A percentile compares a stretch with the other conserved stretches of the same genome.
phyloP scores from a whole-genome alignment of 2,797 vertebrate species.

The Lerista edwardsae region DNA sequence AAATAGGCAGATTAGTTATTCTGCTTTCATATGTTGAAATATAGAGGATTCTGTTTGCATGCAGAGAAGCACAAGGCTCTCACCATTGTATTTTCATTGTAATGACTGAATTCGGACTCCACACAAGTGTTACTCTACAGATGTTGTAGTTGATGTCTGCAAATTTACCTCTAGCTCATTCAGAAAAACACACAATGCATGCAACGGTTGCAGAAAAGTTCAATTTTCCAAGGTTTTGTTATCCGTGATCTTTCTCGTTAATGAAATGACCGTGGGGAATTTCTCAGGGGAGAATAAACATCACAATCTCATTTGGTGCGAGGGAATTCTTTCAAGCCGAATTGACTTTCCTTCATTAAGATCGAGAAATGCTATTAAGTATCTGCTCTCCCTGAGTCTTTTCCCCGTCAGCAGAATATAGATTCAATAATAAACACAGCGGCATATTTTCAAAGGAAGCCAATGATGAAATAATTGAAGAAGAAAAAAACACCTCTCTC shows the following conservation, averaged over 20 bases:
- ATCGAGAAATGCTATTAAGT: constrained; percentile 48
- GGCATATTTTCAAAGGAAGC: constrained; percentile 49
- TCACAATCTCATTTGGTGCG: constrained; percentile 40
- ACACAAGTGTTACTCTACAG: background rate
- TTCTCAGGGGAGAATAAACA: constrained; percentile 56
- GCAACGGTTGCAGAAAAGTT: background rate
- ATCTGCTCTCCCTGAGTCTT: constrained; percentile 1
- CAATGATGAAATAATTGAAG: constrained; percentile 30
- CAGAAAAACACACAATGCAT: background rate
- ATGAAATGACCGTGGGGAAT: constrained; percentile 54
- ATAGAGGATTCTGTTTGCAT: no score
- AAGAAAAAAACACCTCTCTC: background rate
- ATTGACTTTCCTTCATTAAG: constrained; percentile 46
- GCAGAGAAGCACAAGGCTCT: no score
- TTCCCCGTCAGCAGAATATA: constrained; percentile 25
- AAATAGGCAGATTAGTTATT: no score
- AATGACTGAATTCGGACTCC: no score
- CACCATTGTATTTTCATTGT: no score
- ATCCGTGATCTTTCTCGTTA: constrained; percentile 44
- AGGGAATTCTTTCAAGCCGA: constrained; percentile 54
- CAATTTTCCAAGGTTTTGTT: constrained; percentile 19
- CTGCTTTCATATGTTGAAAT: no score
- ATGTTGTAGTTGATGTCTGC: background rate
- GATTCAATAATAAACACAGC: constrained; percentile 51
- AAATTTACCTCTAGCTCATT: background rate